A percentile compares a stretch with the other conserved stretches of the same genome.
Evolutionary conservation across 2,797 vertebrate genomes (phyloP).

Genomic region (Rhinichthys osculus): DNA sequence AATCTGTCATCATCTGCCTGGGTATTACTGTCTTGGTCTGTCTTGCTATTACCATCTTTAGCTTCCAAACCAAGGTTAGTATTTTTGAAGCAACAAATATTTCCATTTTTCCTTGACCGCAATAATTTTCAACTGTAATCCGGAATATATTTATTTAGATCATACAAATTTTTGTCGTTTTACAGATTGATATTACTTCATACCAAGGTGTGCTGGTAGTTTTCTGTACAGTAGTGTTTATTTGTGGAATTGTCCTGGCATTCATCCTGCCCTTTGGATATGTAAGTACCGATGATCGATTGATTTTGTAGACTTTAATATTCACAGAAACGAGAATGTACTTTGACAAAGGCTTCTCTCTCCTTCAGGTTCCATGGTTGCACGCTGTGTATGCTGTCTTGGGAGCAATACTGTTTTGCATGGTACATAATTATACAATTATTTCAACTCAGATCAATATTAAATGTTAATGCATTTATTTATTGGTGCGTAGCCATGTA

Average conservation of each 20-base stretch:
- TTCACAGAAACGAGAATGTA: not conserved
- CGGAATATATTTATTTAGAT: not conserved
- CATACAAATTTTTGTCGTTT: constrained; percentile 8
- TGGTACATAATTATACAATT: constrained; percentile 74
- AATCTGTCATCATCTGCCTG: constrained; percentile 89
- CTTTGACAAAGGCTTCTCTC: not conserved
- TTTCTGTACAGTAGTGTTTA: constrained; percentile 87
- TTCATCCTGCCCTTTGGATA: constrained; percentile 87
- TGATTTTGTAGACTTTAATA: constrained; percentile 16
- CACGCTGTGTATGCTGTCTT: constrained; percentile 84
- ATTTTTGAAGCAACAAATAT: not conserved
- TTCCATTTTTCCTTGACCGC: not conserved
- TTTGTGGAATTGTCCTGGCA: constrained; percentile 86
- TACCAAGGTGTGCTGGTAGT: constrained; percentile 87
- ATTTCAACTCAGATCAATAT: not conserved
- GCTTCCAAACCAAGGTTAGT: constrained; percentile 92
- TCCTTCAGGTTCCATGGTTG: constrained; percentile 87
- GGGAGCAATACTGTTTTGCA: constrained; percentile 89
- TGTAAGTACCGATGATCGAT: constrained; percentile 75
- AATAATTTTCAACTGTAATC: not conserved
- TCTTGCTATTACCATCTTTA: constrained; percentile 88
- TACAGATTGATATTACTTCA: constrained; percentile 91
- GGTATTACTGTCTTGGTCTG: constrained; percentile 91
- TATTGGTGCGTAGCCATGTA: not conserved
- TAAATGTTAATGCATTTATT: constrained; percentile 59